Percentiles rank a stretch among this genome's conserved stretches.
Evolutionary conservation across 2,888 invertebrate species (phyloP).

Genomic region (Nomada flava): DNA sequence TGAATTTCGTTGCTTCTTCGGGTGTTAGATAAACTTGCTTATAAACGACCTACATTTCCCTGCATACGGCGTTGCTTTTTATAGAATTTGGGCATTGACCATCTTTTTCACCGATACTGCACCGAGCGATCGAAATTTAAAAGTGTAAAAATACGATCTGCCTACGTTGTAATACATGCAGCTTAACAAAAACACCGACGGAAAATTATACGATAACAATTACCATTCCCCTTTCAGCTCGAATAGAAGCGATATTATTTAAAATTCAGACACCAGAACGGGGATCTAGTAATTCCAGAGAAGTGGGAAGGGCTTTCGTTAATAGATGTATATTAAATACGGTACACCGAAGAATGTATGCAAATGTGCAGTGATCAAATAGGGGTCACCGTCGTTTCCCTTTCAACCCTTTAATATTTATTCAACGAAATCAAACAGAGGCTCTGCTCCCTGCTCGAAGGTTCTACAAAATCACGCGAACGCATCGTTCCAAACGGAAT

Average conservation of each 20-base stretch:
- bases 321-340: slow-evolving; percentile 1
- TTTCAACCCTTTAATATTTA: slow-evolving; percentile 18
- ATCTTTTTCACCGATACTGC: not conserved
- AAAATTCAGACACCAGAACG: not conserved
- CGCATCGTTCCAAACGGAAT: not conserved
- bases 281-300: not conserved
- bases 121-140: too few species aligned
- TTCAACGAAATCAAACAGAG: slow-evolving; percentile 16
- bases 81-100: not conserved
- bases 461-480: not conserved
- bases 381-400: not conserved
- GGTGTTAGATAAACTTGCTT: not conserved
- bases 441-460: slow-evolving; percentile 11
- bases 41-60: not conserved
- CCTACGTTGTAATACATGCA: too few species aligned
- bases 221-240: not conserved
- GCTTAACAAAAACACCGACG: not conserved
- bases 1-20: not conserved
- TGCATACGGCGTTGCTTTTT: not conserved
- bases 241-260: not conserved
- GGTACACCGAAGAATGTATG: not conserved
- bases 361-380: slow-evolving; percentile 1
- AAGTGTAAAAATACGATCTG: too few species aligned
- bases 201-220: not conserved
- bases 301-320: not conserved